Conservation (phyloP, 2,888 invertebrate species). For the Hanleya hanleyi region DNA sequence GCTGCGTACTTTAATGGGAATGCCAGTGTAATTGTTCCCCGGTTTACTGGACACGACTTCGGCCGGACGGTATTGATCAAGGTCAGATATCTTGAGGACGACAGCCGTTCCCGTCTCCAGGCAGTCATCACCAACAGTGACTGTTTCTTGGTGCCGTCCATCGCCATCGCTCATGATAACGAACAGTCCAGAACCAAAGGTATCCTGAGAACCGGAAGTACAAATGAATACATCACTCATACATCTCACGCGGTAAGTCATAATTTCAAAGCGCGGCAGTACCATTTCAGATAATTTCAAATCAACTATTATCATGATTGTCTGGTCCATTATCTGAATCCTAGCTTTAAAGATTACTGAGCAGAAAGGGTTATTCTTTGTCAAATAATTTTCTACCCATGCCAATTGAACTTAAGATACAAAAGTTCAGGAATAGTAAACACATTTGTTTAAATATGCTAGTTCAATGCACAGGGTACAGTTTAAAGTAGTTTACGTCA, state of each 20-base stretch:
- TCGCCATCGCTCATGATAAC: constrained; percentile 21
- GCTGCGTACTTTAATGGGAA: constrained; percentile 35
- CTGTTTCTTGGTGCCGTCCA: constrained; percentile 29
- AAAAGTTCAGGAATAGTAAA: no score
- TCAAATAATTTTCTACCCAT: no score
- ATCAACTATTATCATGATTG: no score
- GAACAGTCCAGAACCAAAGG: not conserved
- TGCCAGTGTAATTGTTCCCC: constrained; percentile 23
- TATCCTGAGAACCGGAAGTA: not conserved
- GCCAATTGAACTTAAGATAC: no score
- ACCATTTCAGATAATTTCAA: no score
- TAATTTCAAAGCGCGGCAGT: no score
- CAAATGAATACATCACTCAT: not conserved
- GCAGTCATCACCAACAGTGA: constrained; percentile 38
- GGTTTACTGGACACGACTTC: constrained; percentile 18
- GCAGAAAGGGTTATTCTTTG: no score
- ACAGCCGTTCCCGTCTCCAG: constrained; percentile 14
- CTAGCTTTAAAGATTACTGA: no score
- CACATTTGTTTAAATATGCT: no score
- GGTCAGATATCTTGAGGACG: constrained; percentile 25
- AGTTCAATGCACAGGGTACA: no score
- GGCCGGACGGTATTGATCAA: constrained; percentile 34
- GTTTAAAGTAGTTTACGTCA: no score
- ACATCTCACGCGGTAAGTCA: not conserved
- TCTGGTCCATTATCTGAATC: no score